These are phyloP conservation scores for Synanthedon myopaeformis DNA, from an alignment of 2,888 invertebrate genomes.

Conservation along the genomic window DNA sequence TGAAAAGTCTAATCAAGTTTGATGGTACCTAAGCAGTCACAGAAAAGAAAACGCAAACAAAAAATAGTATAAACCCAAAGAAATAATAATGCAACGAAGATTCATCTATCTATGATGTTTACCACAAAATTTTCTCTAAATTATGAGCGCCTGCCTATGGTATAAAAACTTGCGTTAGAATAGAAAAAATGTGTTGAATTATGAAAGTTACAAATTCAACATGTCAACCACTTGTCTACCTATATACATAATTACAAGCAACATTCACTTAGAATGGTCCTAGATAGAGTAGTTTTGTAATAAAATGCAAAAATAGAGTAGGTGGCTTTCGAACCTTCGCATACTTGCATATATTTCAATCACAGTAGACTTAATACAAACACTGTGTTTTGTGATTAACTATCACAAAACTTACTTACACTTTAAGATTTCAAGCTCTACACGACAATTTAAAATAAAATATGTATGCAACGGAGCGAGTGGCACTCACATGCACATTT, in stretches of 20 bases:
- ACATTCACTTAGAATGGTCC: not conserved
- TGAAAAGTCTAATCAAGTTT: too few species aligned
- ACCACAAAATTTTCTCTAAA: too few species aligned
- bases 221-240: not conserved
- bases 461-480: not conserved
- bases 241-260: not conserved
- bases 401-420: too few species aligned
- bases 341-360: not conserved
- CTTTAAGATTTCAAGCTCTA: too few species aligned
- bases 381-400: too few species aligned
- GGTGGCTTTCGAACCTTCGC: not conserved
- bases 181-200: not conserved
- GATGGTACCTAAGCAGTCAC: too few species aligned
- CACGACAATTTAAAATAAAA: not conserved
- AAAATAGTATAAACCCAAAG: too few species aligned
- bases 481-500: not conserved
- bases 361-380: not conserved
- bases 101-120: too few species aligned
- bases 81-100: too few species aligned
- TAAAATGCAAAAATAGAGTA: not conserved
- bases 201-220: not conserved
- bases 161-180: too few species aligned
- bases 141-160: too few species aligned
- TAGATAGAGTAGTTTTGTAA: not conserved
- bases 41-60: too few species aligned